Conservation (phyloP, 2,797 vertebrate species). For the Urophycis tenuis region DNA sequence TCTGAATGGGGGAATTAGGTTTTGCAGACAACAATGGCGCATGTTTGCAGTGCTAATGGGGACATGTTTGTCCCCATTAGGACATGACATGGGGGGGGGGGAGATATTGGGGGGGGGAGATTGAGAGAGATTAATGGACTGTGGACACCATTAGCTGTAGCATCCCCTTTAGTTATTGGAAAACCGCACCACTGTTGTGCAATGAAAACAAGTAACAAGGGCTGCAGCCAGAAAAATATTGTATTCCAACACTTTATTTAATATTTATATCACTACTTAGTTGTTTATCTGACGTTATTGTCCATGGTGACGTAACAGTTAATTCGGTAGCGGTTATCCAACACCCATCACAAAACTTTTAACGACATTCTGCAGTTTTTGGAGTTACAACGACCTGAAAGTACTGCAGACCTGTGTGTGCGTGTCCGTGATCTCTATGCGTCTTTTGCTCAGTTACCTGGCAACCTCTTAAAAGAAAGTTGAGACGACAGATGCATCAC, state of each 20-base stretch:
- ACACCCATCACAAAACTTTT: not conserved
- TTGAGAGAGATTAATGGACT: not conserved
- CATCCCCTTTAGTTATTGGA: not conserved
- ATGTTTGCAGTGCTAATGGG: too few species aligned
- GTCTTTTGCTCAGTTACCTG: constrained; percentile 57
- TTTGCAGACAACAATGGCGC: too few species aligned
- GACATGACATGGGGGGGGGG: too few species aligned
- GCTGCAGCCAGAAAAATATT: not conserved
- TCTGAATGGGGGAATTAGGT: too few species aligned
- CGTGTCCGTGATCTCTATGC: not conserved
- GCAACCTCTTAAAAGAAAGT: constrained; percentile 55
- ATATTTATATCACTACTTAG: not conserved
- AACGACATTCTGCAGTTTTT: not conserved
- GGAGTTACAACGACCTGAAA: not conserved
- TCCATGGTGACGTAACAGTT: not conserved
- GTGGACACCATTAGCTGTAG: not conserved
- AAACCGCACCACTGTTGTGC: not conserved
- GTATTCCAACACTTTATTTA: not conserved
- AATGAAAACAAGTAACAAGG: not conserved
- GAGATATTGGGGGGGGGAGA: not conserved
- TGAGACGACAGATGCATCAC: not conserved
- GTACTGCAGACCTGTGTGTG: constrained; percentile 1
- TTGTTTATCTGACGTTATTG: not conserved
- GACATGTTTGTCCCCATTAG: too few species aligned
- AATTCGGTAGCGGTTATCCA: not conserved